Evolutionary conservation across 1,140 invertebrate genomes (phyloP).

Genomic region (Achatina immaculata): DNA sequence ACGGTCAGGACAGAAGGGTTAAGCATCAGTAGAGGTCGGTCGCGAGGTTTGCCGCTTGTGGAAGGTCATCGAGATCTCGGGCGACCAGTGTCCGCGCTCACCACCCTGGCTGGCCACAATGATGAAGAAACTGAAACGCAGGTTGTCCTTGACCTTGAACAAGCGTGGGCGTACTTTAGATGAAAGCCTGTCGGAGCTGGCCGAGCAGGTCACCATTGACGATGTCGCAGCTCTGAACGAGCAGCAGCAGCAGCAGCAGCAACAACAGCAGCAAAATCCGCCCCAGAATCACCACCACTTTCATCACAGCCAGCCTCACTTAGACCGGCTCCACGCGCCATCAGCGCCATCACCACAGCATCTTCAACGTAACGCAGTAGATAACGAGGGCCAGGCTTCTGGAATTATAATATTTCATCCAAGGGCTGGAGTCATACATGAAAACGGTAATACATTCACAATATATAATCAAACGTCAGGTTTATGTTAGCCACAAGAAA

Average conservation of each 20-base stretch:
- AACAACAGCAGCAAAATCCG: slow-evolving; percentile 26
- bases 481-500: too few species aligned
- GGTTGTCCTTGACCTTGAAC: slow-evolving; percentile 72
- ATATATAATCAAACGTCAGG: too few species aligned
- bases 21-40: background rate
- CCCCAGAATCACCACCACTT: background rate
- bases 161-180: slow-evolving; percentile 67
- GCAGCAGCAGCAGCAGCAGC: slow-evolving; percentile 44
- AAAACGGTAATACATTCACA: slow-evolving; percentile 8
- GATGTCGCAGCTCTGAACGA: slow-evolving; percentile 67
- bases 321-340: slow-evolving; percentile 1
- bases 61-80: too few species aligned
- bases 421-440: background rate
- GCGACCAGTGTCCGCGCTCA: background rate
- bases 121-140: slow-evolving; percentile 72
- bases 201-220: slow-evolving; percentile 72
- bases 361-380: background rate
- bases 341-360: background rate
- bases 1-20: background rate
- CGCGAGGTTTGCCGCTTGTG: too few species aligned
- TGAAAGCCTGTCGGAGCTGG: slow-evolving; percentile 72
- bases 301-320: slow-evolving; percentile 4
- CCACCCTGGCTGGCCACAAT: slow-evolving; percentile 31
- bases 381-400: background rate
- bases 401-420: background rate